Evolutionary conservation across 2,113 vertebrate genomes (phyloP).

Genomic region (Irena cyanogastra): DNA sequence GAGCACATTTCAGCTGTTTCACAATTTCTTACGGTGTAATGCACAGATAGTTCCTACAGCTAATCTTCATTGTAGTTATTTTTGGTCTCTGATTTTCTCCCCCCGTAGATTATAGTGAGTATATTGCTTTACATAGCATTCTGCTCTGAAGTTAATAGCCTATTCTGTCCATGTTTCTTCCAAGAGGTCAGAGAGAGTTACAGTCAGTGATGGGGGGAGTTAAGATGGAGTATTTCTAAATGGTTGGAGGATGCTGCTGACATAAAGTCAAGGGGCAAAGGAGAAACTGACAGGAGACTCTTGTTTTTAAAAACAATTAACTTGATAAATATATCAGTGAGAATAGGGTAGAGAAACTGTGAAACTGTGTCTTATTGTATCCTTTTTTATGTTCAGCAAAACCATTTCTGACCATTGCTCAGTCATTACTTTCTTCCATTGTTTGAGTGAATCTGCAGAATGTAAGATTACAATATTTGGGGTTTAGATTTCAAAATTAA

Average conservation of each 20-base stretch:
- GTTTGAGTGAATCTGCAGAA: neutral
- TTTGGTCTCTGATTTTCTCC: constrained; percentile 17
- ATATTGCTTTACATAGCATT: neutral
- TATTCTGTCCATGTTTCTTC: neutral
- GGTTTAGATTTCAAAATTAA: neutral
- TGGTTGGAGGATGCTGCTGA: neutral
- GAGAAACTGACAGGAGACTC: neutral
- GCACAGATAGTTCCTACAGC: neutral
- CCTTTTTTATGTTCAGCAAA: neutral
- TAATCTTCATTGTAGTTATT: neutral
- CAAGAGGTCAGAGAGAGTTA: neutral
- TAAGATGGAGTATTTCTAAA: constrained; percentile 2
- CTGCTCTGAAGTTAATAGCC: neutral
- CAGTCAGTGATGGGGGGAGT: neutral
- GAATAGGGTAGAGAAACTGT: neutral
- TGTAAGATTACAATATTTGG: neutral
- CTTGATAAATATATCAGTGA: neutral
- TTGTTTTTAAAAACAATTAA: neutral
- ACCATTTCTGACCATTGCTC: neutral
- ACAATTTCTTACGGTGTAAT: neutral
- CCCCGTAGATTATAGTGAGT: neutral
- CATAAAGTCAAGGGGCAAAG: neutral
- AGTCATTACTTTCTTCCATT: neutral
- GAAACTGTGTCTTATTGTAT: neutral
- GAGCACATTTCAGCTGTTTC: neutral